phyloP scores from a whole-genome alignment of 2,888 invertebrate species.

The Agrochola macilenta region DNA sequence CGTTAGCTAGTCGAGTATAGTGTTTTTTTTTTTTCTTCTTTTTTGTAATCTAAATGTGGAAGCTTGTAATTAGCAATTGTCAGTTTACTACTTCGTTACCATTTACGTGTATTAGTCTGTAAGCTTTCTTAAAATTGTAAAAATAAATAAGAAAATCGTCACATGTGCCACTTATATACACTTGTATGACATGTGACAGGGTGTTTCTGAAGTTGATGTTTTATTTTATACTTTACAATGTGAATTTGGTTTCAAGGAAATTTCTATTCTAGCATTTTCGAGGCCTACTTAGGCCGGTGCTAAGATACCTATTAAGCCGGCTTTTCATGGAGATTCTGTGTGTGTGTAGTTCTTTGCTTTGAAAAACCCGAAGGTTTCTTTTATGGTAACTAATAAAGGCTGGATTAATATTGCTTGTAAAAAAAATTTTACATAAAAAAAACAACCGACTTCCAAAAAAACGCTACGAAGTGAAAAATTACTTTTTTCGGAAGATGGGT shows the following conservation, averaged over 20 bases:
- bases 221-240: background rate
- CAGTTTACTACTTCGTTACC: too few species aligned
- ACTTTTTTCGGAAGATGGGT: too few species aligned
- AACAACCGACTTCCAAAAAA: too few species aligned
- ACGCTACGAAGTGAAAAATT: too few species aligned
- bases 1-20: background rate
- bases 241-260: background rate
- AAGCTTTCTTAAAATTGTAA: too few species aligned
- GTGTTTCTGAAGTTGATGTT: background rate
- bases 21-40: too few species aligned
- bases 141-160: too few species aligned
- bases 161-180: background rate
- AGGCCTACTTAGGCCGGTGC: background rate
- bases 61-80: too few species aligned
- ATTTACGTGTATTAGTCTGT: too few species aligned
- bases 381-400: background rate
- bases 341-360: background rate
- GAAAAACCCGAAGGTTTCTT: background rate
- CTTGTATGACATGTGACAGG: background rate
- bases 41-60: too few species aligned
- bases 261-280: background rate
- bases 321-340: background rate
- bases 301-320: background rate
- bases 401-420: background rate
- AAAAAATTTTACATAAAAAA: too few species aligned